phyloP scores from a whole-genome alignment of 2,797 vertebrate species.

The Lagodon rhomboides region DNA sequence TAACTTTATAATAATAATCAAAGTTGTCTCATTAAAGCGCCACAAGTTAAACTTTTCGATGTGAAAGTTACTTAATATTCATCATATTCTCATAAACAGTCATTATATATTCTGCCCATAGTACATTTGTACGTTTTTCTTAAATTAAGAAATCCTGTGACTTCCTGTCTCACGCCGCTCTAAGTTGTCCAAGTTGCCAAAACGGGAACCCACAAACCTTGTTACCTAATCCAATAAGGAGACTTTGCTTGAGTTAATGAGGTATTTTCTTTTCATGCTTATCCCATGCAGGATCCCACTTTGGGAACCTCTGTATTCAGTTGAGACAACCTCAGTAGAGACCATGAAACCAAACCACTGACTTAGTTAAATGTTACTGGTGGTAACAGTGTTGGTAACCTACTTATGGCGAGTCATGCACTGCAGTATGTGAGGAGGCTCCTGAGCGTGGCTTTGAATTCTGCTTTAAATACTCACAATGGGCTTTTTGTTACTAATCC shows the following conservation, averaged over 20 bases:
- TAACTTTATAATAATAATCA: background rate
- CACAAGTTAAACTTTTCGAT: background rate
- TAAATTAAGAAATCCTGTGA: slow-evolving; percentile 16
- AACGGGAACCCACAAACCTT: slow-evolving; percentile 15
- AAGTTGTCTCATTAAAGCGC: slow-evolving; percentile 9
- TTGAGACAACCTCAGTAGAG: background rate
- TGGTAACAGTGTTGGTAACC: slow-evolving; percentile 45
- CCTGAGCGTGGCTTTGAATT: slow-evolving; percentile 18
- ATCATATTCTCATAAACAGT: background rate
- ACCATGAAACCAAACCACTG: background rate
- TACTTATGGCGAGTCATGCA: slow-evolving; percentile 57
- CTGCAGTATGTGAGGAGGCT: slow-evolving; percentile 4
- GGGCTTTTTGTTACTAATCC: slow-evolving; percentile 14
- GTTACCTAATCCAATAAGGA: slow-evolving; percentile 44
- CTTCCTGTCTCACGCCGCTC: background rate
- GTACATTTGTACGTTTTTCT: background rate
- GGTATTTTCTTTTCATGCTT: background rate
- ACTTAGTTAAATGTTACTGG: slow-evolving; percentile 45
- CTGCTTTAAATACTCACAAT: background rate
- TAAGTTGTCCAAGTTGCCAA: background rate
- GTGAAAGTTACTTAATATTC: slow-evolving; percentile 9
- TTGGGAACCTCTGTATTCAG: background rate
- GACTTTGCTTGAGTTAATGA: background rate
- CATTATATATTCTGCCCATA: background rate
- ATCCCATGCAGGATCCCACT: background rate